Percentiles rank a stretch among this genome's conserved stretches.
Evolutionary conservation across 1,140 invertebrate genomes (phyloP).

Genomic region (Diachasma alloeum): DNA sequence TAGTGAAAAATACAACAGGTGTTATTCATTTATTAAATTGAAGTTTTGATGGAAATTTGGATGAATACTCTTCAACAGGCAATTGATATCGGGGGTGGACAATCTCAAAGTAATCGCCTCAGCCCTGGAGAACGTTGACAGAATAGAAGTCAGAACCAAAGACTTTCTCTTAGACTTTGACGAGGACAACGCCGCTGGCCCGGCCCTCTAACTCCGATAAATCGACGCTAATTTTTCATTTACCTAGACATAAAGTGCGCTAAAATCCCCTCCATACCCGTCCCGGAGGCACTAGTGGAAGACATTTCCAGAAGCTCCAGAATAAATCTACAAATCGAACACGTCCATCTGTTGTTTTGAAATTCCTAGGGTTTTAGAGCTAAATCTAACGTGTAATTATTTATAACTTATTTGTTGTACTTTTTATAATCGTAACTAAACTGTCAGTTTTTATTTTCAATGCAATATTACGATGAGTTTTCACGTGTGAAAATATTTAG

Average conservation of each 20-base stretch:
- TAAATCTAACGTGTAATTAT: constrained; percentile 21
- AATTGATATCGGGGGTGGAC: constrained; percentile 72
- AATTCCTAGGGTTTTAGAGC: constrained; percentile 17
- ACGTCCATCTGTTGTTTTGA: constrained; percentile 29
- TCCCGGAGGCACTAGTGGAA: background rate
- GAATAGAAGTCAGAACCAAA: constrained; percentile 67
- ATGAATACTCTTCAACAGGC: constrained; percentile 54
- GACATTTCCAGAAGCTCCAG: background rate
- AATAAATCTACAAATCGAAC: constrained; percentile 9
- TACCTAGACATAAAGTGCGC: background rate
- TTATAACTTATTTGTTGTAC: constrained; percentile 41
- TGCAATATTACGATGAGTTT: background rate
- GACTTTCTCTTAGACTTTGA: constrained; percentile 65
- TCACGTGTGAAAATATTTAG: background rate
- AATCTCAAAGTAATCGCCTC: constrained; percentile 72
- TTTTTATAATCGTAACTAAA: constrained; percentile 31
- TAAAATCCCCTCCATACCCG: constrained; percentile 11
- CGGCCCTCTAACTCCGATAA: constrained; percentile 56
- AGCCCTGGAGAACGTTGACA: constrained; percentile 67
- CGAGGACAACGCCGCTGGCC: constrained; percentile 63
- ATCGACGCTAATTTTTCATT: background rate
- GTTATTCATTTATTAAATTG: no score
- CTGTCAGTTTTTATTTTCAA: background rate
- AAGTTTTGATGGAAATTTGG: no score
- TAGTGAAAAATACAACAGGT: no score